Evolutionary conservation across 2,113 vertebrate genomes (phyloP), one percentile per base, ranked within the genome.

Genomic region (Misgurnus anguillicaudatus): DNA sequence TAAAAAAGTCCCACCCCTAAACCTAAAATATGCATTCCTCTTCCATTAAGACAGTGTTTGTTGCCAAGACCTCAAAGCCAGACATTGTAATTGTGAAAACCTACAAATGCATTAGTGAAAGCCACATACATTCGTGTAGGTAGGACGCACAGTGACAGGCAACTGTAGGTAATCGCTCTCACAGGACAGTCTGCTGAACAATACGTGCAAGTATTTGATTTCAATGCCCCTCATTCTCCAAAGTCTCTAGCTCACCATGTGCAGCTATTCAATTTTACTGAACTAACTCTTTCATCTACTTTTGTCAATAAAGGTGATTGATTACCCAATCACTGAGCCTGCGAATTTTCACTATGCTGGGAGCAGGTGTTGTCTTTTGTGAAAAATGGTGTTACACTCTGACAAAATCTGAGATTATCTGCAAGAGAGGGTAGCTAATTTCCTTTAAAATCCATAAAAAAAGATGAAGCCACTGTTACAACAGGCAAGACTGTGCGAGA

Each of bases 241-340:
- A 45, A 39, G 79, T 63, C 79, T 68, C 53, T 31, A 21, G 79
- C 71, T 39, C 71, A 45, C 68, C 21, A 4, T 62, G 51, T 55
- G 68, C 47, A 57, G 62, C 75, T 80, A 51, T 80, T 81, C 55
- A 76, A 77, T 70, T 45, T 78, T 69, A 79, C 66, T 47, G 71
- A 66, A 53, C 76, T 55, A 78, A 53, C 51, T 31, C 75, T 76
- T 84, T 82, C 64, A 79, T 78, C 73, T 57, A 67, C 63, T 73
- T 74, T 81, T 67, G 73, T 78, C 79, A 83, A 78, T 81, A 77
- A 81, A 71, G 38, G 57, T 82, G 79, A 87, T 75, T 85, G 79
- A 82, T 80, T 77, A 79, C 58, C 63, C 77, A 77, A 86, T 78
- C 78, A 48, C 41, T 58, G 65, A 31, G 67, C 76, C 24, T 31